Base-by-base conservation (phyloP, 2,888 invertebrate species). In the Phymatocera aterrima region DNA sequence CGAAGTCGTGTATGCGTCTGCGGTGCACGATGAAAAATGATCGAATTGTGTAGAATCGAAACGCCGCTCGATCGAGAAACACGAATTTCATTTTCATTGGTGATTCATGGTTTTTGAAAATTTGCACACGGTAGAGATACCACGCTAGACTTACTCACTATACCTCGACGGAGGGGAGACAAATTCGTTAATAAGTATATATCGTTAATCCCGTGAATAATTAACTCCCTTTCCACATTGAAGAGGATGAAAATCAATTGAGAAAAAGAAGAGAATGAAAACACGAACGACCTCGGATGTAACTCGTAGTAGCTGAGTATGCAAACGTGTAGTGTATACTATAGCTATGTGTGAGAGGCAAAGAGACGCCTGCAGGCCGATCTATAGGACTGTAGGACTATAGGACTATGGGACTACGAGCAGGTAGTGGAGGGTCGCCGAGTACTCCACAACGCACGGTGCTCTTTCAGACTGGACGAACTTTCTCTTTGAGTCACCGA, bases 401-500 rank as follows among this genome's bases (percentile, higher is more conserved):
- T n/a, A n/a, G n/a, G n/a, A n/a, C n/a, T n/a, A n/a, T n/a, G n/a
- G n/a, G n/a, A n/a, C n/a, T 64, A 37, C 34, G 43, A 43, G 40
- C 46, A 68, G 68, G 68, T 68, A 60, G 60, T 4, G 28, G 68
- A 68, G 68, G 68, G 46, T 68, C 68, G 68, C 12, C 43, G 68
- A 46, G 68, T 64, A 64, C 24, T 3, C 24, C 18, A 34, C 57
- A 10, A 18, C 34, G 64, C 48, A 34, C 70, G 51, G 70, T 48
- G 70, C 46, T 70, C 70, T 70, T 70, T 72, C 72, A 72, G 72
- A 72, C 72, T 72, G 72, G 72, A 72, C 72, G 86, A 83, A 87
- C 87, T 87, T 87, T 87, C 87, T 86, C 87, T 87, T 87, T 86
- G 87, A 86, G 81, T 87, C 86, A 87, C 84, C 81, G 64, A 68